Percentiles rank a stretch among this genome's conserved stretches.
Conservation (phyloP, 37 sponge, comb jelly and placozoan genomes). For the Chondrilla cf. caribensis region DNA sequence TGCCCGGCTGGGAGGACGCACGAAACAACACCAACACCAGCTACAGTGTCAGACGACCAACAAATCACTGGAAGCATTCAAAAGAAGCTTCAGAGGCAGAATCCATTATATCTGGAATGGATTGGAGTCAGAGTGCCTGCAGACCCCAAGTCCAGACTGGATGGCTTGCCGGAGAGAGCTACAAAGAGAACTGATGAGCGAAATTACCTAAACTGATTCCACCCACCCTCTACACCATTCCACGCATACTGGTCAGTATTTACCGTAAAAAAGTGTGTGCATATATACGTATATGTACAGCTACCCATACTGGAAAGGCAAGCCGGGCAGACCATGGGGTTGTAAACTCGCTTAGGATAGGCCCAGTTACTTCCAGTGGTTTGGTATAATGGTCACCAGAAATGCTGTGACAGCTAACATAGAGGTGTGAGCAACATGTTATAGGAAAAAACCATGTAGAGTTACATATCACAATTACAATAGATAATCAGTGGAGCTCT, state of each 20-base stretch:
- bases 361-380: too few relatives aligned
- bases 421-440: too few relatives aligned
- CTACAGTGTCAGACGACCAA: slow-evolving; percentile 4
- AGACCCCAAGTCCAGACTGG: slow-evolving; percentile 16
- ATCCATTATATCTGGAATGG: slow-evolving; percentile 1
- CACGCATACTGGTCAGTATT: neutral
- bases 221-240: neutral
- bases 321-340: too few relatives aligned
- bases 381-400: too few relatives aligned
- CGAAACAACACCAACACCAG: slow-evolving; percentile 9
- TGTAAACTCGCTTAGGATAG: too few relatives aligned
- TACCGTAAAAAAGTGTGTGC: slow-evolving; percentile 2
- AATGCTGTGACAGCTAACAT: too few relatives aligned
- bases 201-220: neutral
- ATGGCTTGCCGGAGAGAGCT: slow-evolving; percentile 11
- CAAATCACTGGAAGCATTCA: slow-evolving; percentile 8
- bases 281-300: too few relatives aligned
- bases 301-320: too few relatives aligned
- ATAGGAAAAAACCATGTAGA: too few relatives aligned
- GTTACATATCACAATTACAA: too few relatives aligned
- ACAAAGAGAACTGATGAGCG: neutral
- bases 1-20: neutral
- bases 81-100: slow-evolving; percentile 22
- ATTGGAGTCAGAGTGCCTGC: slow-evolving; percentile 17
- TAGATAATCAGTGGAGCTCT: too few relatives aligned